Percentiles rank a stretch among this genome's conserved stretches.
phyloP scores from a whole-genome alignment of 2,888 invertebrate genomes.

The Pyrrhia umbra region DNA sequence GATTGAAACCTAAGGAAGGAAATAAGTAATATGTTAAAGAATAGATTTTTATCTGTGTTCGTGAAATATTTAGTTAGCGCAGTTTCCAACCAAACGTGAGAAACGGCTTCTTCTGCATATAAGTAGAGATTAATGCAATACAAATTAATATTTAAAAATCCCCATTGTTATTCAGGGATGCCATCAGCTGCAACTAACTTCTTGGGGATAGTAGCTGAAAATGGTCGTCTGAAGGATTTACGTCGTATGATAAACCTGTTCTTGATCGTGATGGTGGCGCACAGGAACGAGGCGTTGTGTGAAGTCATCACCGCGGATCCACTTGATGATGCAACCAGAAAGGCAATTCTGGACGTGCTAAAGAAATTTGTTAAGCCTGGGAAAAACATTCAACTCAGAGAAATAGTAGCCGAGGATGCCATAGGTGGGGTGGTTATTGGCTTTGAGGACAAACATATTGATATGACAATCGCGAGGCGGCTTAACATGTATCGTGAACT shows the following conservation, averaged over 20 bases:
- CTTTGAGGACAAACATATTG: constrained; percentile 83
- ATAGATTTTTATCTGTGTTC: no score
- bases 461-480: constrained; percentile 80
- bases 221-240: constrained; percentile 79
- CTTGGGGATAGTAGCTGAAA: constrained; percentile 79
- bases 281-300: constrained; percentile 81
- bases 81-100: no score
- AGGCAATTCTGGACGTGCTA: constrained; percentile 73
- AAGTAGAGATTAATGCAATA: background rate
- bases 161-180: constrained; percentile 69
- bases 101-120: no score
- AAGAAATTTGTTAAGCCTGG: constrained; percentile 74
- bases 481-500: constrained; percentile 80
- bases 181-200: constrained; percentile 77
- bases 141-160: background rate
- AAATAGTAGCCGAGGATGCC: constrained; percentile 77
- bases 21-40: no score
- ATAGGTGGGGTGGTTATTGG: constrained; percentile 84
- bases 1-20: no score
- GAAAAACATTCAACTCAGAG: constrained; percentile 79
- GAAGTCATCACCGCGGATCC: constrained; percentile 84
- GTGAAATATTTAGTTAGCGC: no score
- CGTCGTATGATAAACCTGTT: constrained; percentile 78
- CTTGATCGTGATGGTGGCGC: constrained; percentile 80
- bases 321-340: constrained; percentile 69